A percentile compares a stretch with the other conserved stretches of the same genome.
These are phyloP conservation scores for Tachina grossa DNA, from an alignment of 2,888 invertebrate genomes.

Conservation along the genomic window DNA sequence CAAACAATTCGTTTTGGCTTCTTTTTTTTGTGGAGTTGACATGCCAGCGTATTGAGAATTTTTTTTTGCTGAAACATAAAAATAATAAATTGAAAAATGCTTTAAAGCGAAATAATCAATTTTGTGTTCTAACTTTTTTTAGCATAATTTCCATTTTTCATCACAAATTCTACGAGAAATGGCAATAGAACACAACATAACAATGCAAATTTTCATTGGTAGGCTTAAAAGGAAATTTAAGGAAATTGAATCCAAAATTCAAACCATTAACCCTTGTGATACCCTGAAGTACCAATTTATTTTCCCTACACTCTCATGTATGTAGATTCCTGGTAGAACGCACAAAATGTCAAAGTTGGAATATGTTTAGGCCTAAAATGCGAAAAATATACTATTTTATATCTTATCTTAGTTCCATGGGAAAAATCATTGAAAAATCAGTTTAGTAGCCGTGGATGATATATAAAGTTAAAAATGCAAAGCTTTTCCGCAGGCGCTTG, in stretches of 20 bases:
- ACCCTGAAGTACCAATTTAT: no score
- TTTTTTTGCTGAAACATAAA: slow-evolving; percentile 17
- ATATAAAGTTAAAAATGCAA: no score
- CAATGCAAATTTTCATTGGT: slow-evolving; percentile 70
- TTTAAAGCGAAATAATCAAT: slow-evolving; percentile 82
- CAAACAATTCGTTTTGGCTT: slow-evolving; percentile 42
- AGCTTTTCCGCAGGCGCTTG: no score
- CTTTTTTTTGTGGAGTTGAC: slow-evolving; percentile 58
- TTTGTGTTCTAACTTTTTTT: slow-evolving; percentile 78
- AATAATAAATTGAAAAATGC: slow-evolving; percentile 79
- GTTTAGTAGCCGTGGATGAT: no score
- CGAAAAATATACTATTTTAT: no score
- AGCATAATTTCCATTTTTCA: slow-evolving; percentile 82
- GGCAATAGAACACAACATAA: slow-evolving; percentile 37
- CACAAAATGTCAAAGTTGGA: no score
- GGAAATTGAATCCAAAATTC: background rate
- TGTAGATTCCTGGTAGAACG: no score
- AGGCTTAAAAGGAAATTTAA: slow-evolving; percentile 38
- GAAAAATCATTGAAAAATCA: no score
- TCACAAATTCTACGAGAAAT: slow-evolving; percentile 70
- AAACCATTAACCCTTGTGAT: slow-evolving; percentile 48
- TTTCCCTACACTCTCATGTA: no score
- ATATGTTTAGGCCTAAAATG: no score
- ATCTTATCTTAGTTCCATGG: no score
- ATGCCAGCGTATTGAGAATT: slow-evolving; percentile 46